Conservation (phyloP, 2,888 invertebrate species). For the Drosophila falleni region DNA sequence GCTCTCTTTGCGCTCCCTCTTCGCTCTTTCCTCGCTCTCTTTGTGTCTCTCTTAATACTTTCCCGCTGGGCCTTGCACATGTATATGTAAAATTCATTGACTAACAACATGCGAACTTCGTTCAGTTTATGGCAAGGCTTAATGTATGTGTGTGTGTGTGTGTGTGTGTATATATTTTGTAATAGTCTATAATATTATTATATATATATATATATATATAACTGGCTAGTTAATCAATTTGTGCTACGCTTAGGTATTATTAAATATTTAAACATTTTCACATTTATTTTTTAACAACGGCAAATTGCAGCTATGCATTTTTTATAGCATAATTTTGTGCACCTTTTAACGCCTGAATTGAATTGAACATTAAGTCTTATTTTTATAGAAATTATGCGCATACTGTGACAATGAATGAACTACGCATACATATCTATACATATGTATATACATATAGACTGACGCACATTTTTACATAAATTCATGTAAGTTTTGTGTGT, state of each 20-base stretch:
- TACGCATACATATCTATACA: slow-evolving; percentile 9
- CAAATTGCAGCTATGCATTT: slow-evolving; percentile 9
- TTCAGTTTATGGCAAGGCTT: slow-evolving; percentile 49
- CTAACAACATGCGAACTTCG: slow-evolving; percentile 73
- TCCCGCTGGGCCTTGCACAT: slow-evolving; percentile 19
- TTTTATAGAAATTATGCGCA: slow-evolving; percentile 27
- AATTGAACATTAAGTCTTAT: not conserved
- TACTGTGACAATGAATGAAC: slow-evolving; percentile 34
- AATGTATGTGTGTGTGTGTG: slow-evolving; percentile 16
- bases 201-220: not conserved
- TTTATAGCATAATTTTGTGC: slow-evolving; percentile 43
- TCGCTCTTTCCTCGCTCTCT: slow-evolving; percentile 1
- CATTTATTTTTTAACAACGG: slow-evolving; percentile 2
- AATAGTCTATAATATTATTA: slow-evolving; percentile 8
- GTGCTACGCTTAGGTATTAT: slow-evolving; percentile 1
- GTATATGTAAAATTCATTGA: slow-evolving; percentile 77
- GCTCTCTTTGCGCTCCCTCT: slow-evolving; percentile 1
- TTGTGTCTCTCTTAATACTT: slow-evolving; percentile 3
- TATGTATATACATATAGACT: slow-evolving; percentile 8
- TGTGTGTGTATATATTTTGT: slow-evolving; percentile 15
- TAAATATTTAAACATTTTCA: slow-evolving; percentile 4
- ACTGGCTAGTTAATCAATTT: slow-evolving; percentile 32
- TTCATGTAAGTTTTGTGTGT: slow-evolving; percentile 34
- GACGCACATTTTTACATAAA: slow-evolving; percentile 21
- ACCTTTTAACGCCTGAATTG: not conserved